phyloP scores from a whole-genome alignment of 2,888 invertebrate species.

The Drosophila nigricruria region DNA sequence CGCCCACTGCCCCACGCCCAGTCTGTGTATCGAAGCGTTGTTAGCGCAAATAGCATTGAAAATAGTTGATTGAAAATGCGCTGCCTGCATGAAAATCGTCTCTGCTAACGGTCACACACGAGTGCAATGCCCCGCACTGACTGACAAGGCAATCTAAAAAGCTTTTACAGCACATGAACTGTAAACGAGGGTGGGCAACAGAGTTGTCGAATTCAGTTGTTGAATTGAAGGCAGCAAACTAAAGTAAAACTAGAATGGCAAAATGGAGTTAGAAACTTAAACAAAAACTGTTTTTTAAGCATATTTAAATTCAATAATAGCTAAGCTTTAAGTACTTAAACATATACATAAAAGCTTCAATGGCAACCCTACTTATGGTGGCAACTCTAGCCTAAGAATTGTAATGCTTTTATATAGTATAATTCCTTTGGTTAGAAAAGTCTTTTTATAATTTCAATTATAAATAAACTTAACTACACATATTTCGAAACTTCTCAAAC shows the following conservation, averaged over 20 bases:
- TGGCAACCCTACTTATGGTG: background rate
- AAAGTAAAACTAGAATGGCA: background rate
- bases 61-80: constrained; percentile 69
- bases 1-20: constrained; percentile 1
- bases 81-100: constrained; percentile 50
- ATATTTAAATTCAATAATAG: too few relatives aligned
- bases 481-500: background rate
- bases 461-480: background rate
- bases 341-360: background rate
- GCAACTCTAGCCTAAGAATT: background rate
- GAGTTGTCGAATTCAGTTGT: background rate
- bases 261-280: background rate
- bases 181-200: constrained; percentile 14
- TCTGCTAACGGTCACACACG: constrained; percentile 67
- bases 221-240: background rate
- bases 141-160: constrained; percentile 77
- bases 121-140: constrained; percentile 61
- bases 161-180: constrained; percentile 41
- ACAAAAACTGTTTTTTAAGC: too few relatives aligned
- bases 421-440: background rate
- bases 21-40: constrained; percentile 30
- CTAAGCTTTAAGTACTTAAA: background rate
- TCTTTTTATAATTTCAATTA: background rate
- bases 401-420: too few relatives aligned
- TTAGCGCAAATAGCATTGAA: constrained; percentile 51